Evolutionary conservation across 1,140 invertebrate species (phyloP).

Genomic region (Radopholus similis): DNA sequence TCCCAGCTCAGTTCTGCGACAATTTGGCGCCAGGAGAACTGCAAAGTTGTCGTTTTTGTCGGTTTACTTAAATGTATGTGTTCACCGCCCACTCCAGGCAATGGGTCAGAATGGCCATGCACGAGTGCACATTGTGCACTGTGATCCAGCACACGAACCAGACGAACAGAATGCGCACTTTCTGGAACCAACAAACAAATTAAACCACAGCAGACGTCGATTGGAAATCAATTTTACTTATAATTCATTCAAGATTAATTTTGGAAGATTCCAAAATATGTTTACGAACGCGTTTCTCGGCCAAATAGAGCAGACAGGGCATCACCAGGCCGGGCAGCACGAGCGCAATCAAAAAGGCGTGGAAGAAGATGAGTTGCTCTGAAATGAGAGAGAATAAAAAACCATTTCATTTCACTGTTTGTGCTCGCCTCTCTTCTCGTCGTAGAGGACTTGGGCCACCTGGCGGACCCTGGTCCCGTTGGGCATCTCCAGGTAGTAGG

Average conservation of each 20-base stretch:
- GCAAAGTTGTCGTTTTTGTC: neutral
- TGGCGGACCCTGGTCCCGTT: slow-evolving; percentile 20
- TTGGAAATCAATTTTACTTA: neutral
- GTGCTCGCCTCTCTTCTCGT: slow-evolving; percentile 15
- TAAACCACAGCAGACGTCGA: neutral
- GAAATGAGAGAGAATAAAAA: neutral
- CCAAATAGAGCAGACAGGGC: slow-evolving; percentile 16
- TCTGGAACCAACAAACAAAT: neutral
- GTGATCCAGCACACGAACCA: slow-evolving; percentile 33
- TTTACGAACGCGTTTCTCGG: slow-evolving; percentile 9
- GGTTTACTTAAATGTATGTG: neutral
- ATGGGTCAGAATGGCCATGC: slow-evolving; percentile 15
- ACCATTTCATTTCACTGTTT: slow-evolving; percentile 5
- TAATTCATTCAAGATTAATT: neutral
- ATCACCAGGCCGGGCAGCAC: slow-evolving; percentile 26
- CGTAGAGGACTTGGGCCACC: slow-evolving; percentile 18
- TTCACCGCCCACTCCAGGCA: neutral
- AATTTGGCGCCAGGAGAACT: neutral
- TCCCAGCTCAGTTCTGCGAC: slow-evolving; percentile 6
- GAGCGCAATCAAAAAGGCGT: slow-evolving; percentile 21
- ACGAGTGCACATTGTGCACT: slow-evolving; percentile 21
- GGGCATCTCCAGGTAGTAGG: slow-evolving; percentile 23
- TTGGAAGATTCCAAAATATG: neutral
- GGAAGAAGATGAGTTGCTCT: slow-evolving; percentile 28
- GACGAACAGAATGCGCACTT: slow-evolving; percentile 19